Evolutionary conservation across 2,113 vertebrate genomes (phyloP), one percentile per base, ranked within the genome.

Genomic region (Cynoglossus semilaevis): DNA sequence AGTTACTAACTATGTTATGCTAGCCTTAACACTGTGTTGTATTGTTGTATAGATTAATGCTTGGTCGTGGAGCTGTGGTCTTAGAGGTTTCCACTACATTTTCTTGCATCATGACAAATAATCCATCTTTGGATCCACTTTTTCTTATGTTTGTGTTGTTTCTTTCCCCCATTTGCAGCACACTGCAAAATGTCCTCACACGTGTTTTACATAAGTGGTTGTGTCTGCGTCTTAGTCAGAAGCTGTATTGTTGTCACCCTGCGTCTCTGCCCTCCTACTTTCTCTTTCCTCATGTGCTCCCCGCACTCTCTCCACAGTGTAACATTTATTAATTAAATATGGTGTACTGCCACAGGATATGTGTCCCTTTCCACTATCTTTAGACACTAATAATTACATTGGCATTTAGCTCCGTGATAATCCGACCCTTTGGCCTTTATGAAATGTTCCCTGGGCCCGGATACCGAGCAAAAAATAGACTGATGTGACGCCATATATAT

Each of bases 251-350:
- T 66, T 77, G 76, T 79, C 77, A 49, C 62, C 71, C 72, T 52
- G 60, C 47, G 49, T 65, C 47, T 38, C 51, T 63, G 58, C 17
- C 13, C 46, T 15, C 15, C 56, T 67, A 42, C 40, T 6, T 58
- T 51, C 66, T 45, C 50, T 18, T 63, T 58, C 57, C 63, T 61
- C 69, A 52, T 47, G 0, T 72, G 35, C 79, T 66, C 48, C 48
- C 80, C 73, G 59, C 74, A 55, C 78, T 81, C 64, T 63, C 67
- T 80, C 72, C 53, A 73, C 76, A 68, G 60, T 80, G 77, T 88
- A 87, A 90, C 89, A 89, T 88, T 88, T 84, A 89, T 89, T 88
- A 88, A 88, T 90, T 87, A 88, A 90, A 88, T 89, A 88, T 81
- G 81, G 74, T 86, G 76, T 81, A 65, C 72, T 81, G 83, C 85